Conservation (phyloP, 2,797 vertebrate genomes). For the Mus caroli region DNA sequence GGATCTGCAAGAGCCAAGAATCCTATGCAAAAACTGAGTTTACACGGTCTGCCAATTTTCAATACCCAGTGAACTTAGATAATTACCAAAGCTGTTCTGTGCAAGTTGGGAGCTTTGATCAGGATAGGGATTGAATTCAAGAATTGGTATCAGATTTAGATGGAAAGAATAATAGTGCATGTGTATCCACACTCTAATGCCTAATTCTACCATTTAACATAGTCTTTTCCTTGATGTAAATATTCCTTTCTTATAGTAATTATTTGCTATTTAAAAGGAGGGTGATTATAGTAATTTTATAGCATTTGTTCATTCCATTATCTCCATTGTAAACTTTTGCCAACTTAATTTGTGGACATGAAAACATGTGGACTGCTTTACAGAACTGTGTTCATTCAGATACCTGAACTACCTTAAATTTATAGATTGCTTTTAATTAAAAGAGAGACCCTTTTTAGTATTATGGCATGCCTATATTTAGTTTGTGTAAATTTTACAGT, state of each 20-base stretch:
- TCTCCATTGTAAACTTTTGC: background rate
- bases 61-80: background rate
- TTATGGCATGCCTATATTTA: background rate
- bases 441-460: background rate
- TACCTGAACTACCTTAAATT: background rate
- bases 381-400: slow-evolving; percentile 17
- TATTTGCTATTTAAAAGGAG: background rate
- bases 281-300: background rate
- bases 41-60: slow-evolving; percentile 4
- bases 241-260: background rate
- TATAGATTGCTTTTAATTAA: background rate
- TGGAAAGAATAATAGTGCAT: background rate
- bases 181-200: background rate
- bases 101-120: slow-evolving; percentile 30
- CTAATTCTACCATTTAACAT: background rate
- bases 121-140: background rate
- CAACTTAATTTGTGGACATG: background rate
- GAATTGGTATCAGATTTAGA: background rate
- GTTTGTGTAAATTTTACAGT: background rate
- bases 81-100: background rate
- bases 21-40: background rate
- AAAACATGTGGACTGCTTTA: background rate
- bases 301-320: background rate
- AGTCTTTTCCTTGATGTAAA: background rate
- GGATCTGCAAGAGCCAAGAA: background rate